Evolutionary conservation across 2,113 vertebrate genomes (phyloP).

Genomic region (Megaceryle maxima): DNA sequence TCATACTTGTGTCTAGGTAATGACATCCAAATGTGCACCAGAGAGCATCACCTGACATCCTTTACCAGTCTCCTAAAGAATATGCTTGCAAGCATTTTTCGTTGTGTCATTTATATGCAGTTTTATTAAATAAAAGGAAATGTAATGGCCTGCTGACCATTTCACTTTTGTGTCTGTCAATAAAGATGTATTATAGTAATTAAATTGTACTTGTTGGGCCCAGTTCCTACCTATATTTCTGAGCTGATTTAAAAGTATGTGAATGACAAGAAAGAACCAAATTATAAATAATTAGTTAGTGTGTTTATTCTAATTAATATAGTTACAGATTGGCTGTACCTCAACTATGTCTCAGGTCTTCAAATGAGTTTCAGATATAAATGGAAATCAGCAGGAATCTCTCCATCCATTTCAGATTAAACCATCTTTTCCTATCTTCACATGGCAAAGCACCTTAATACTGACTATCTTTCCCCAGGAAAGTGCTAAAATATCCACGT

Average conservation of each 20-base stretch:
- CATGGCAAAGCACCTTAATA: neutral
- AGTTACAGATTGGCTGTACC: neutral
- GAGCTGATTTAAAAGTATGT: neutral
- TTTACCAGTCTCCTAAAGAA: neutral
- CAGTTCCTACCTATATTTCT: neutral
- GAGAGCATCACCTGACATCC: neutral
- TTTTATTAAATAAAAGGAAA: constrained; percentile 49
- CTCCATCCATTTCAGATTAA: neutral
- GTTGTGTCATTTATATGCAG: neutral
- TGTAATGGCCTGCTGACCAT: neutral
- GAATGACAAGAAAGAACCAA: neutral
- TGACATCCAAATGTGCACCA: neutral
- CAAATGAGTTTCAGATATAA: neutral
- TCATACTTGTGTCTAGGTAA: neutral
- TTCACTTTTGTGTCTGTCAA: neutral
- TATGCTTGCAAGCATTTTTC: neutral
- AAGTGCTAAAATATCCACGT: neutral
- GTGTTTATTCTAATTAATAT: constrained; percentile 8
- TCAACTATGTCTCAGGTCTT: neutral
- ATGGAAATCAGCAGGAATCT: neutral
- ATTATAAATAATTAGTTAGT: neutral
- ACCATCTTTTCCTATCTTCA: neutral
- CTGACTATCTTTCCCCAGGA: neutral
- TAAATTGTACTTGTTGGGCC: constrained; percentile 22
- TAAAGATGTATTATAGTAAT: constrained; percentile 30